Conservation (phyloP, 2,113 vertebrate genomes). For the Fregetta grallaria region DNA sequence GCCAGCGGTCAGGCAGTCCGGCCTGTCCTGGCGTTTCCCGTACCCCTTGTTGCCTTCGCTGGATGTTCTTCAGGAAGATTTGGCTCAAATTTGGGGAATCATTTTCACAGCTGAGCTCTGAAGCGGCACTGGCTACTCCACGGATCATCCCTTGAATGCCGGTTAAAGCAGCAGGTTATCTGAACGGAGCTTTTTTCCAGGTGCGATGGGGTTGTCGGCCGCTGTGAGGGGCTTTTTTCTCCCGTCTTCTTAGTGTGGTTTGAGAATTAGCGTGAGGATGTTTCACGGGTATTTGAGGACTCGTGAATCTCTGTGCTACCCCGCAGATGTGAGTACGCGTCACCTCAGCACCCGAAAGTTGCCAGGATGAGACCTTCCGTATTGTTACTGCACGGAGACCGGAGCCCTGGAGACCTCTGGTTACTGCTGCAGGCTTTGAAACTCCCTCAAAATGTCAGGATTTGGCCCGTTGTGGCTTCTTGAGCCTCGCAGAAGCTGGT, state of each 20-base stretch:
- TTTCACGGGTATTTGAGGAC: no score
- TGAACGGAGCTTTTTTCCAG: fast-evolving
- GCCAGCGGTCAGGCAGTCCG: neutral
- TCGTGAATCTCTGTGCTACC: no score
- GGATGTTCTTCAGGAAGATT: neutral
- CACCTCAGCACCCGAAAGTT: neutral
- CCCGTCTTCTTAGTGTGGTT: neutral
- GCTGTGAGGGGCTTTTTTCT: no score
- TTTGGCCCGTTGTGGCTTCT: no score
- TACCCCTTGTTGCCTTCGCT: neutral
- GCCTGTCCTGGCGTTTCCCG: neutral
- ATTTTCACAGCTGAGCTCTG: neutral
- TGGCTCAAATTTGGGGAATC: neutral
- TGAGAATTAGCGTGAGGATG: neutral
- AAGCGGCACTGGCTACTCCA: neutral
- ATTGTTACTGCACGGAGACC: neutral
- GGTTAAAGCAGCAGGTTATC: neutral
- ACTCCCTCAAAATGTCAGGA: neutral
- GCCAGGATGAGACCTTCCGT: neutral
- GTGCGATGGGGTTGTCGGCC: fast-evolving
- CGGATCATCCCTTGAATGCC: neutral
- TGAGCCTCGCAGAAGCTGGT: neutral
- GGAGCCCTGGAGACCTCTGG: neutral
- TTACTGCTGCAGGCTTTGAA: neutral
- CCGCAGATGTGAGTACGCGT: fast-evolving